A percentile compares a stretch with the other conserved stretches of the same genome.
These are phyloP conservation scores for Diuraphis noxia DNA, from an alignment of 1,140 invertebrate species.

Conservation along the genomic window DNA sequence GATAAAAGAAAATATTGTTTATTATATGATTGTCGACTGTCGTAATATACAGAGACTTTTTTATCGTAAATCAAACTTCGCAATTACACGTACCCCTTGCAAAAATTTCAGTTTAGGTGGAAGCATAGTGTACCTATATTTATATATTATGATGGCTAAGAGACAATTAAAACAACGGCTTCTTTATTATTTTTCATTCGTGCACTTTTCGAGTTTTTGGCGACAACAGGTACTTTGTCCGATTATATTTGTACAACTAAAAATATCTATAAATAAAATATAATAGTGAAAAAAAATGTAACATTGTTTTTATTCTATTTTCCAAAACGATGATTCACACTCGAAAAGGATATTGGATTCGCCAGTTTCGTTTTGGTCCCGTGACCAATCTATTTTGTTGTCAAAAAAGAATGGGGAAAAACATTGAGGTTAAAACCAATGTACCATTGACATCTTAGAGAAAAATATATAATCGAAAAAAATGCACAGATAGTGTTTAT, in stretches of 20 bases:
- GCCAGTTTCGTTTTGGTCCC: constrained; percentile 50
- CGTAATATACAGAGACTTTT: not conserved
- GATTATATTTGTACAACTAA: not conserved
- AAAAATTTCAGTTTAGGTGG: not conserved
- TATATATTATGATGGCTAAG: constrained; percentile 1
- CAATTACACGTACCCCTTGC: not conserved
- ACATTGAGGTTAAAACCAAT: constrained; percentile 41
- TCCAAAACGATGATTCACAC: not conserved
- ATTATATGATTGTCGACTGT: not conserved
- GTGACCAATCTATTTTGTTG: constrained; percentile 46
- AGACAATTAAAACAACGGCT: not conserved
- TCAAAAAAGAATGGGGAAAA: constrained; percentile 4
- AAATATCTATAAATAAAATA: not conserved
- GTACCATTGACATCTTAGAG: constrained; percentile 42
- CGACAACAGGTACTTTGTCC: not conserved
- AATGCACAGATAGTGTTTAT: not conserved
- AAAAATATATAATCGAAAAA: constrained; percentile 22
- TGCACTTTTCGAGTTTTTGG: not conserved
- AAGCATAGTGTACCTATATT: not conserved
- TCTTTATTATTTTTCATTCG: not conserved
- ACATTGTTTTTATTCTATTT: not conserved
- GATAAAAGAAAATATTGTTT: not conserved
- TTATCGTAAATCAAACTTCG: not conserved
- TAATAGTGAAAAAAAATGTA: not conserved
- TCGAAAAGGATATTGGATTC: constrained; percentile 42